Percentiles rank a stretch among this genome's conserved stretches.
Evolutionary conservation across 1,140 invertebrate species (phyloP).

Genomic region (Vanessa atalanta): DNA sequence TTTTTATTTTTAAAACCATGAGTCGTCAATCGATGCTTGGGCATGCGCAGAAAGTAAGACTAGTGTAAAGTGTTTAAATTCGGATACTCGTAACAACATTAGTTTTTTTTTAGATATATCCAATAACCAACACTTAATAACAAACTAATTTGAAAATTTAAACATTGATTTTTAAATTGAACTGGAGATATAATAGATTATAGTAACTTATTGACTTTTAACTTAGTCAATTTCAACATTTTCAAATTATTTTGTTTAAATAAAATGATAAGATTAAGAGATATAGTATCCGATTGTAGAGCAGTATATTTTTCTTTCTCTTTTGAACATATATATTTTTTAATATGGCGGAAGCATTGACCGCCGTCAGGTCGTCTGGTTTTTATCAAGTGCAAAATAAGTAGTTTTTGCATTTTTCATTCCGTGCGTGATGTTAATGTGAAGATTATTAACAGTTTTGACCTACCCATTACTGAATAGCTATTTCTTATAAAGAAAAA

Average conservation of each 20-base stretch:
- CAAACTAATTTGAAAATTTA: no score
- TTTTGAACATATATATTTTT: constrained; percentile 66
- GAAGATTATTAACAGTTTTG: constrained; percentile 26
- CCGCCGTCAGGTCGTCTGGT: constrained; percentile 73
- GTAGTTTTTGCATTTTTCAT: constrained; percentile 51
- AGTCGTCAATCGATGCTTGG: background rate
- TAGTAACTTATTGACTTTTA: no score
- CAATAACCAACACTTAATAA: no score
- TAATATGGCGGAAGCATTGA: constrained; percentile 80
- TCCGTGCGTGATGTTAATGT: constrained; percentile 51
- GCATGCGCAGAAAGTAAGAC: background rate
- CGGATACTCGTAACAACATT: background rate
- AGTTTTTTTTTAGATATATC: background rate
- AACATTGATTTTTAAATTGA: no score
- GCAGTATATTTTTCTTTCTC: constrained; percentile 59
- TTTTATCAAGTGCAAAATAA: constrained; percentile 64
- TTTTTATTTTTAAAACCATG: background rate
- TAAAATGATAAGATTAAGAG: no score
- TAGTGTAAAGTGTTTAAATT: background rate
- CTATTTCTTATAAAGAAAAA: constrained; percentile 36
- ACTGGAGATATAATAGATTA: no score
- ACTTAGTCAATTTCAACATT: no score
- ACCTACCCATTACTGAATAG: constrained; percentile 2
- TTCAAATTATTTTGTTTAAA: no score
- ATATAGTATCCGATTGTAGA: constrained; percentile 45